Conservation (phyloP, 2,888 invertebrate species). For the Nomada ruficornis region DNA sequence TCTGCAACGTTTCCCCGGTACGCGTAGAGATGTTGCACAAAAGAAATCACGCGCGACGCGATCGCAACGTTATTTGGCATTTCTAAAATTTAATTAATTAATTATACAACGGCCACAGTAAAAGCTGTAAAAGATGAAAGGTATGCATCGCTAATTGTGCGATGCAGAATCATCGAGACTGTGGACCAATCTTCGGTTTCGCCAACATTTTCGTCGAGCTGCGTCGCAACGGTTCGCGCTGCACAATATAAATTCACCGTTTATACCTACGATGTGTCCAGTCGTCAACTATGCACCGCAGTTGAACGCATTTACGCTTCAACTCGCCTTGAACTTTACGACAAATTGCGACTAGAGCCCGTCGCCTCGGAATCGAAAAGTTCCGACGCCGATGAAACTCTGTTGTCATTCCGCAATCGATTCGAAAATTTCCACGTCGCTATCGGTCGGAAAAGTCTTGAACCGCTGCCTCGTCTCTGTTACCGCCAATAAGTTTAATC, state of each 20-base stretch:
- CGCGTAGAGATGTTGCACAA: neutral
- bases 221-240: neutral
- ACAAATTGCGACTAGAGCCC: conserved; percentile 48
- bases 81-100: too few species aligned
- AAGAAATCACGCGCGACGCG: too few species aligned
- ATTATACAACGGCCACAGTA: too few species aligned
- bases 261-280: neutral
- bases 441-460: conserved; percentile 60
- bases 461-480: conserved; percentile 1
- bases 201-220: conserved; percentile 16
- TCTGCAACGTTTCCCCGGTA: neutral
- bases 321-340: conserved; percentile 65
- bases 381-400: conserved; percentile 1
- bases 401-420: conserved; percentile 44
- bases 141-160: too few species aligned
- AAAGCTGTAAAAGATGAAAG: too few species aligned
- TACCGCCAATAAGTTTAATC: conserved; percentile 34
- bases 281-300: conserved; percentile 28
- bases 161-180: too few species aligned
- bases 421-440: conserved; percentile 58
- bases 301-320: conserved; percentile 46
- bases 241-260: neutral
- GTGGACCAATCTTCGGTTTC: neutral
- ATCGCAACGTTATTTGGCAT: too few species aligned
- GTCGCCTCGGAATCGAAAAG: conserved; percentile 43